Conservation (phyloP, 1,140 invertebrate genomes). For the Pantala flavescens region DNA sequence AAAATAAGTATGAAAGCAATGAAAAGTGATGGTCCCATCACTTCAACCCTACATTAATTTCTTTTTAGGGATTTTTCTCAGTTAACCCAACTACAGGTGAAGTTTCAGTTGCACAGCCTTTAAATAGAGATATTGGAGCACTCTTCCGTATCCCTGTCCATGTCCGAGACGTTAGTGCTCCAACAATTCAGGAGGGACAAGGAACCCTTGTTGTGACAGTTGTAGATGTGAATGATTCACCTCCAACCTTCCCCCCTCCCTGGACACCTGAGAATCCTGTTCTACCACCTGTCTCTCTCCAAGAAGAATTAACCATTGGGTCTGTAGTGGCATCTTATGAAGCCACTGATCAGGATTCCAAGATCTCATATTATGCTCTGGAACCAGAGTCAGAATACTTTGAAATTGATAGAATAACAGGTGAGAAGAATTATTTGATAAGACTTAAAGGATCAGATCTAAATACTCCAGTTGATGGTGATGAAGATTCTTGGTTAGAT, state of each 20-base stretch:
- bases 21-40: too few species aligned
- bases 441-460: too few species aligned
- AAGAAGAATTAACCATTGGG: conserved; percentile 74
- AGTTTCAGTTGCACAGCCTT: conserved; percentile 51
- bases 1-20: too few species aligned
- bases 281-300: conserved; percentile 52
- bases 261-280: conserved; percentile 59
- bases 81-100: conserved; percentile 57
- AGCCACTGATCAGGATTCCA: conserved; percentile 73
- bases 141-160: conserved; percentile 63
- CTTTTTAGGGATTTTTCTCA: conserved; percentile 58
- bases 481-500: too few species aligned
- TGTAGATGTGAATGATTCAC: conserved; percentile 62
- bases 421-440: conserved; percentile 17
- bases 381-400: conserved; percentile 63
- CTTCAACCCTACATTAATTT: conserved; percentile 13
- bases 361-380: conserved; percentile 64
- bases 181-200: conserved; percentile 63
- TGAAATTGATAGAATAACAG: conserved; percentile 45
- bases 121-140: conserved; percentile 59
- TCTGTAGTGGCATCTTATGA: conserved; percentile 67
- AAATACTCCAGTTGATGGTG: too few species aligned
- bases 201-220: conserved; percentile 76
- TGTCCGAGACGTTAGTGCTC: conserved; percentile 70
- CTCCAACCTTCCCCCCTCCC: conserved; percentile 53